Base-by-base conservation (phyloP, 2,113 vertebrate genomes). In the Psophia crepitans region DNA sequence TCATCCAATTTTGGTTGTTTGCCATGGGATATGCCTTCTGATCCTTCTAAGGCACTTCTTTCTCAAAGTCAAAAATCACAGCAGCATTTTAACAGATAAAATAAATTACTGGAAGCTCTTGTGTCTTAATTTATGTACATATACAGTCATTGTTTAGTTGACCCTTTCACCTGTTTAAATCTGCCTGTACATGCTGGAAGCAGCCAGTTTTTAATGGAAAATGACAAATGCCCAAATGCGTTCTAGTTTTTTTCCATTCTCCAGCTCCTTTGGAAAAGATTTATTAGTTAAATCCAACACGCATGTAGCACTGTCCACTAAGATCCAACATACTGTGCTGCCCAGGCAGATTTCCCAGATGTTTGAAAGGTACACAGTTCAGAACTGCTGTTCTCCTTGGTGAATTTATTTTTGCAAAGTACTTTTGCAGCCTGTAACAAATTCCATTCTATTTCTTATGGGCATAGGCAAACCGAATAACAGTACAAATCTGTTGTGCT, bases 41-140 rank as follows among this genome's bases (percentile, higher is more conserved):
- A 88, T 65, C n/a, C 41, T 91, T 91, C 76, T 75, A 60, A 73
- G 68, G 12, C 28, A 46, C 37, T 92, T 84, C 54, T 93, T 89
- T 81, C 69, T 84, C 90, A 86, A 89, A 94, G 48, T 46, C 74
- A 90, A 78, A 78, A 94, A 80, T 77, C 51, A 63, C 60, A 92
- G 83, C 56, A 84, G 76, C 30, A 56, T 81, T 87, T 93, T 83
- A 80, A 43, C 27, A 90, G 58, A 70, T 56, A 82, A 77, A 91
- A 95, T 60, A 74, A 76, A 78, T 89, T 81, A 75, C 65, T 60
- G 68, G 85, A 84, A 73, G n/a, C 30, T 81, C 43, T 90, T 64
- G 26, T 75, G 46, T 35, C 65, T 84, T 64, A 74, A 95, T 86
- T 74, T 80, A 85, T 81, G 28, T 39, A 66, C 41, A 74, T 63